Percentiles rank a stretch among this genome's conserved stretches.
Conservation (phyloP, 2,888 invertebrate genomes). For the Dusona sp. region DNA sequence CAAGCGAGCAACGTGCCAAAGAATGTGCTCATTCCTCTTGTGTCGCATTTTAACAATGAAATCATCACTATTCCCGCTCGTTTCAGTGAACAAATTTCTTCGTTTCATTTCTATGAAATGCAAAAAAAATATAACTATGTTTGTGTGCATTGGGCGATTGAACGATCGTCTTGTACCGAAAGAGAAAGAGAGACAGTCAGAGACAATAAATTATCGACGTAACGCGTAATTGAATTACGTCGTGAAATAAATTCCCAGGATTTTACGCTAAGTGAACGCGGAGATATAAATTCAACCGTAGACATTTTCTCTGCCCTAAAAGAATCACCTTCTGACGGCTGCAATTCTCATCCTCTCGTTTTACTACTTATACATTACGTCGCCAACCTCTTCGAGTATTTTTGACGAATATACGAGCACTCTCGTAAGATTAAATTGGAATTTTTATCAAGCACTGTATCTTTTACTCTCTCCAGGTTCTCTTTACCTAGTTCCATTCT, state of each 20-base stretch:
- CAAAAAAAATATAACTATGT: slow-evolving; percentile 8
- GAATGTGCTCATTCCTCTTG: slow-evolving; percentile 35
- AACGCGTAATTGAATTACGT: slow-evolving; percentile 61
- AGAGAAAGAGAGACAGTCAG: background rate
- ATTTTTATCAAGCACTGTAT: slow-evolving; percentile 62
- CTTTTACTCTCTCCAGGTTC: background rate
- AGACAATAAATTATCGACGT: slow-evolving; percentile 51
- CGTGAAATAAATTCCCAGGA: slow-evolving; percentile 50
- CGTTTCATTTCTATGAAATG: slow-evolving; percentile 43
- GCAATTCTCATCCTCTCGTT: slow-evolving; percentile 38
- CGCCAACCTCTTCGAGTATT: slow-evolving; percentile 42
- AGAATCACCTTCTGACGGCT: slow-evolving; percentile 44
- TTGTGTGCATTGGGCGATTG: slow-evolving; percentile 15
- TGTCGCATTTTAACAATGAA: slow-evolving; percentile 45
- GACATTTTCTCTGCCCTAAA: slow-evolving; percentile 41
- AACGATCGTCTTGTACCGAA: slow-evolving; percentile 45
- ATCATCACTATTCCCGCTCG: slow-evolving; percentile 48
- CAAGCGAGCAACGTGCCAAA: slow-evolving; percentile 45
- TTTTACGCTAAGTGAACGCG: slow-evolving; percentile 34
- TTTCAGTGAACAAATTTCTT: slow-evolving; percentile 27
- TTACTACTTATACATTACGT: slow-evolving; percentile 47
- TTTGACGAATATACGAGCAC: slow-evolving; percentile 70
- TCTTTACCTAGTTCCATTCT: slow-evolving; percentile 28
- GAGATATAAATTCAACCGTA: slow-evolving; percentile 37
- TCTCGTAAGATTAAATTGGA: slow-evolving; percentile 68